Base-by-base conservation (phyloP, 1,140 invertebrate species). In the Sminthurinus signatus region DNA sequence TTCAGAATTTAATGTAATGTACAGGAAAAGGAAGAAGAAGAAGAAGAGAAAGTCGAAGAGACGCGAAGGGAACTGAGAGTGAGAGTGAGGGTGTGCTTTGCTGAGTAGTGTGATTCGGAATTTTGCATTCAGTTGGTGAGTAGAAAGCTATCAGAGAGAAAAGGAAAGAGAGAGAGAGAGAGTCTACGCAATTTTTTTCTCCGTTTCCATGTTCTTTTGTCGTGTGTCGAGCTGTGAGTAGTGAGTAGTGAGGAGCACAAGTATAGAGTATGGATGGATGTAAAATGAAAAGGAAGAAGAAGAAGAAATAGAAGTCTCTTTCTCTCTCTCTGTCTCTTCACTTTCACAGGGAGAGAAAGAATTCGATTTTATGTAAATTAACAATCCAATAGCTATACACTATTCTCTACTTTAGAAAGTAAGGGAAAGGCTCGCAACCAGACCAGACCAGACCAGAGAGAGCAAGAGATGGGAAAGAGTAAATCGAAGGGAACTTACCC, bases 301-400 rank as follows among this genome's bases (percentile, higher is more conserved):
- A n/a, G n/a, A n/a, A n/a, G n/a, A n/a, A n/a, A n/a, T n/a, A n/a
- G n/a, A n/a, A n/a, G n/a, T n/a, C n/a, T n/a, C n/a, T n/a, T n/a
- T n/a, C n/a, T n/a, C n/a, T n/a, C n/a, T n/a, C n/a, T n/a, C n/a
- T n/a, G 48, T 61, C 64, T 58, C 58, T 62, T 57, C 58, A 61
- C 64, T 65, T 60, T 55, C 63, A 65, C 58, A 66, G 36, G 54
- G 64, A 62, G 52, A 66, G 54, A 66, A 66, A 66, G 64, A 66
- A 66, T 66, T 66, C 64, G 64, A 66, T 66, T 66, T 66, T 66
- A 66, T 66, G 64, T 62, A 66, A 66, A 66, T 66, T 66, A 61
- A 65, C 64, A 65, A 65, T 65, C 58, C 64, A 60, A 65, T 65
- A 60, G 48, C 50, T 65, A 65, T 65, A 65, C 58, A 60, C 64